Base-by-base conservation (phyloP, 2,797 vertebrate genomes). In the Acipenser ruthenus region DNA sequence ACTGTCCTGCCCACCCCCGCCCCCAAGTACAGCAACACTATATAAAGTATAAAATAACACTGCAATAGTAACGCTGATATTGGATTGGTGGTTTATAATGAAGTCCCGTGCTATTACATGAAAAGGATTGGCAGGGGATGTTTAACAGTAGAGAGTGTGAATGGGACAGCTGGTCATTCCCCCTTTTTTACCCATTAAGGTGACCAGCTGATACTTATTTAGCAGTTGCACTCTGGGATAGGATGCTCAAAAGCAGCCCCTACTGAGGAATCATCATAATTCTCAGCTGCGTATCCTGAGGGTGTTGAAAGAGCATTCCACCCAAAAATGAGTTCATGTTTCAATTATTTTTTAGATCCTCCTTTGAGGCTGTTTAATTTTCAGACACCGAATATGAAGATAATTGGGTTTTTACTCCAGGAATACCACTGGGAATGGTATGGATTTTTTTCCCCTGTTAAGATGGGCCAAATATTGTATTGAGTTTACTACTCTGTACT, bases 341-440 rank as follows among this genome's bases (percentile, higher is more conserved):
- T 61, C 64, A 66, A 65, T 78, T 70, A 73, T 58, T 18, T 3
- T 51, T 61, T 64, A 18, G 37, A 11, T 15, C 10, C 53, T 37
- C 8, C 10, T 15, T 65, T 47, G 49, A 8, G 13, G 47, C 53
- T 62, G 11, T 63, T 47, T 56, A 47, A 37, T 23, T 63, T 68
- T 62, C 63, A 48, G 50, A 65, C 68, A 67, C 65, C 53, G 59
- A 37, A 18, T 50, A 67, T 67, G 62, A 67, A 64, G 53, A 72
- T 72, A 72, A 68, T 71, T 68, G 58, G 63, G 67, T 71, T 71
- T 60, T 71, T 63, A 67, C 76, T 64, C 62, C 55, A 65, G 70
- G 69, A 75, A 72, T 72, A 67, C 49, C n/a, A 52, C 8, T 56
- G 60, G 12, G 69, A 55, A 65, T 63, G 37, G 37, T 37, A 37